Base-by-base conservation (phyloP, 2,888 invertebrate genomes). In the Drosophila yooni region DNA sequence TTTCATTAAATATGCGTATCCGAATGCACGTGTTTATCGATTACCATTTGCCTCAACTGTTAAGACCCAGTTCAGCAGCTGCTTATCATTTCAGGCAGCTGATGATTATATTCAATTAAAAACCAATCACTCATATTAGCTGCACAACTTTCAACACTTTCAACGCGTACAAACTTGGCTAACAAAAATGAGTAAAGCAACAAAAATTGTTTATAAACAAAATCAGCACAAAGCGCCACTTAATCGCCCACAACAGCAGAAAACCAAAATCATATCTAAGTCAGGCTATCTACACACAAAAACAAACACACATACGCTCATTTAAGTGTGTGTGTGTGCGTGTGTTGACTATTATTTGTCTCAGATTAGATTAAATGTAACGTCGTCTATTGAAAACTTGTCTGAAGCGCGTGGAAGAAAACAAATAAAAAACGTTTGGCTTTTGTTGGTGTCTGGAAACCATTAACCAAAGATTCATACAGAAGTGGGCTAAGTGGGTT, bases 321-420 rank as follows among this genome's bases (percentile, higher is more conserved):
- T 6, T 18, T 36, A 18, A 10, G 54, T 62, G 43, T 36, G 46
- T 63, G 54, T 33, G 11, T 21, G 40, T 43, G 11, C 21, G 53
- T 54, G 56, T 68, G 52, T 70, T 70, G 70, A 65, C 67, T 71
- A 80, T 75, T 85, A 70, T 81, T 86, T 83, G 65, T 62, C 66
- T 48, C 61, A 88, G 86, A 87, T 87, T 83, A 87, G 86, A 87
- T 87, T 87, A 87, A 79, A 74, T 69, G 50, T 69, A 89, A 68
- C 60, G 62, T 74, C 76, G 73, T 74, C 71, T 75, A 67, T 69
- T 60, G 69, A 53, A 69, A 58, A 34, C 27, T 34, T 52, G 66
- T 46, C 56, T 38, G 61, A 63, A 74, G 48, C 46, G 46, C 52
- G 25, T 33, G 36, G 61, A 79, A 65, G 54, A 69, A 69, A 62